Conservation (phyloP, 2,113 vertebrate genomes). For the Odobenus rosmarus region DNA sequence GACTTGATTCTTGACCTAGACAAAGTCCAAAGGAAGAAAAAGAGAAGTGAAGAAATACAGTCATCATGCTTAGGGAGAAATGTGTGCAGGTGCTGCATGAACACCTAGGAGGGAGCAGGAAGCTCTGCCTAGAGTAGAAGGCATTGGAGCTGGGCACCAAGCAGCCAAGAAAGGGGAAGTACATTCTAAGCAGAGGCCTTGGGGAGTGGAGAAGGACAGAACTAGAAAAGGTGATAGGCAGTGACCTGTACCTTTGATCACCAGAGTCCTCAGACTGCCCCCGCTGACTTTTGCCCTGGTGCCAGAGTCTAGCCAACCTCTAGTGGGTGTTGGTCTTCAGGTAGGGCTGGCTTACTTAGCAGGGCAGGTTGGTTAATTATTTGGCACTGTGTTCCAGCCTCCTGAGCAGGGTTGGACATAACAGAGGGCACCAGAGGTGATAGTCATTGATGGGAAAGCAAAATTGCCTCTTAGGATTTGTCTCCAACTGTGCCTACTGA, state of each 20-base stretch:
- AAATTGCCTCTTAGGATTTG: constrained; percentile 33
- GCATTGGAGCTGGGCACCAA: not conserved
- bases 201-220: not conserved
- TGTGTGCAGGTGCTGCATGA: not conserved
- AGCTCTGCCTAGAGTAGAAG: not conserved
- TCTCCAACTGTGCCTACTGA: not conserved
- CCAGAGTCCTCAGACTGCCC: not conserved
- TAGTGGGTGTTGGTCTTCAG: not conserved
- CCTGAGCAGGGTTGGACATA: not conserved
- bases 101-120: not conserved
- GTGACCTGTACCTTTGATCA: not conserved
- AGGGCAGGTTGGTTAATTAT: constrained; percentile 45
- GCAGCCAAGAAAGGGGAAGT: not conserved
- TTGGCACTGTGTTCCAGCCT: constrained; percentile 47
- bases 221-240: not conserved
- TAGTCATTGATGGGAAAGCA: constrained; percentile 9
- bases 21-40: not conserved
- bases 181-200: not conserved
- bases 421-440: constrained; percentile 18
- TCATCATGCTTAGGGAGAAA: not conserved
- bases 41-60: not conserved
- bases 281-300: not conserved
- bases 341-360: not conserved
- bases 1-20: constrained; percentile 11
- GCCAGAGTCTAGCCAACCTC: not conserved